Percentiles rank a stretch among this genome's conserved stretches.
These are phyloP conservation scores for Diploptera punctata DNA, from an alignment of 2,888 invertebrate species.

Conservation along the genomic window DNA sequence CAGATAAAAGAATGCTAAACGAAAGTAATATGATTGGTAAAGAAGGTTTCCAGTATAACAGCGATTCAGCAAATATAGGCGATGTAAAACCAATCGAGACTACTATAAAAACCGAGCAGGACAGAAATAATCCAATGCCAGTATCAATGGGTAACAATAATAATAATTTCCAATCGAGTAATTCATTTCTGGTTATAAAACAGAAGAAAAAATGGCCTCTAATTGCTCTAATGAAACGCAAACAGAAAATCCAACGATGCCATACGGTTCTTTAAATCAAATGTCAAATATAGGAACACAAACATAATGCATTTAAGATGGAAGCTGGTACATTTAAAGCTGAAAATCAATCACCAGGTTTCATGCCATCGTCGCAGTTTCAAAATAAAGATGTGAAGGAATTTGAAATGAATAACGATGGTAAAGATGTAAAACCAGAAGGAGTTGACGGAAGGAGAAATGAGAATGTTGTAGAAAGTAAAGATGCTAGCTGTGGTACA, in stretches of 20 bases:
- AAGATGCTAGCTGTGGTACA: conserved; percentile 49
- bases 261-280: background rate
- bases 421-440: conserved; percentile 18
- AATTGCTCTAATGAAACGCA: conserved; percentile 23
- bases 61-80: background rate
- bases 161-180: too few relatives aligned
- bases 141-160: too few relatives aligned
- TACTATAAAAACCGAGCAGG: background rate
- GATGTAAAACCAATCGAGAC: background rate
- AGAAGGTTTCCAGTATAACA: background rate
- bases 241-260: background rate
- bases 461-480: conserved; percentile 52
- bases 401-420: background rate
- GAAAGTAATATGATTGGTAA: background rate
- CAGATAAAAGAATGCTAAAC: background rate
- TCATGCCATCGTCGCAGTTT: background rate
- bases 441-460: conserved; percentile 50
- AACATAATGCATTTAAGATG: conserved; percentile 11
- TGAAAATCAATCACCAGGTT: background rate
- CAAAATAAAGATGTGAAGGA: background rate
- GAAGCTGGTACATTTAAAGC: conserved; percentile 1
- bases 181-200: too few relatives aligned
- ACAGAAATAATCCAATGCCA: background rate
- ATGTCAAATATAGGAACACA: background rate
- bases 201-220: background rate